A percentile compares a stretch with the other conserved stretches of the same genome.
phyloP scores from a whole-genome alignment of 2,888 invertebrate species.

The Drosophila hamatofila region DNA sequence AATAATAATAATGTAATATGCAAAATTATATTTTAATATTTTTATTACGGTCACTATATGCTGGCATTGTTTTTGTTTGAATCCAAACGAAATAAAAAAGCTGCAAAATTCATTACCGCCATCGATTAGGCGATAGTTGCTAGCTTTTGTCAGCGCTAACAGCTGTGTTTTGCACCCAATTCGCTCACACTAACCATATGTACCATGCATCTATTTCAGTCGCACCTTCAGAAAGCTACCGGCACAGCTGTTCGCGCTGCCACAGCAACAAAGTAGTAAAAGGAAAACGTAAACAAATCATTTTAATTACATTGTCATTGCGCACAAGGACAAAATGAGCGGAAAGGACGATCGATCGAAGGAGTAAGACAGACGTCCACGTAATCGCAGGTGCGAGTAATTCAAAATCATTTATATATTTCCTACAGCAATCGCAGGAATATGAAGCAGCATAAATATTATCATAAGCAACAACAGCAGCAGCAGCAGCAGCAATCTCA shows the following conservation, averaged over 20 bases:
- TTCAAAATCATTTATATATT: neutral
- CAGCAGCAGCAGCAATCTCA: constrained; percentile 54
- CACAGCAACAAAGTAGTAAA: constrained; percentile 24
- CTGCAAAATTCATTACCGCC: neutral
- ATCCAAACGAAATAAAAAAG: neutral
- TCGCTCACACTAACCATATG: neutral
- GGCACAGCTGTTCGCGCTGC: constrained; percentile 24
- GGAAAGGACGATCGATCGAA: constrained; percentile 83
- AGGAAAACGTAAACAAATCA: constrained; percentile 55
- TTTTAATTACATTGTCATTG: constrained; percentile 31
- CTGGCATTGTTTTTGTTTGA: too few species aligned
- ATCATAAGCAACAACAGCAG: constrained; percentile 60
- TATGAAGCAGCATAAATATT: constrained; percentile 77
- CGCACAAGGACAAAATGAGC: constrained; percentile 60
- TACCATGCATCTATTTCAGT: neutral
- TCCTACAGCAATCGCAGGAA: constrained; percentile 77
- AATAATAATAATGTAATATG: neutral
- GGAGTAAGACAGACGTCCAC: constrained; percentile 73
- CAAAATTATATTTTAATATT: neutral
- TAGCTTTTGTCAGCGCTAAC: neutral
- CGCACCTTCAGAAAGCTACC: neutral
- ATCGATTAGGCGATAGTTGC: neutral
- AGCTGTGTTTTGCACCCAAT: constrained; percentile 26
- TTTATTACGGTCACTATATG: neutral
- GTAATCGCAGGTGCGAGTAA: constrained; percentile 19